Evolutionary conservation across 2,113 vertebrate genomes (phyloP).

Genomic region (Perca flavescens): DNA sequence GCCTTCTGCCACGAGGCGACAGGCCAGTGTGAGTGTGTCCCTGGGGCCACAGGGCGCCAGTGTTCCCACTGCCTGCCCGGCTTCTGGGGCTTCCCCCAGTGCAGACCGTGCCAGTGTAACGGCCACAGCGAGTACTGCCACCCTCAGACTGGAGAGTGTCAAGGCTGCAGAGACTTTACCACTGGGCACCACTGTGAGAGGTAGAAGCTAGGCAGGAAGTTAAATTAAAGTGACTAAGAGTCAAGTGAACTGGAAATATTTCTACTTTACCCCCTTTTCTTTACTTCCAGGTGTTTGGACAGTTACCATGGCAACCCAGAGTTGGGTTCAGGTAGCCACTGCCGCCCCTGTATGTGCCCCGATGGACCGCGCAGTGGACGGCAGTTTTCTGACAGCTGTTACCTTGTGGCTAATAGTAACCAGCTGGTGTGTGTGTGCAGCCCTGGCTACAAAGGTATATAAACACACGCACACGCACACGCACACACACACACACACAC

Average conservation of each 20-base stretch:
- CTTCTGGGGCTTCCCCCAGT: constrained; percentile 95
- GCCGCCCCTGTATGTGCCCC: constrained; percentile 94
- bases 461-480: constrained; percentile 26
- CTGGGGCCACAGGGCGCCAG: constrained; percentile 87
- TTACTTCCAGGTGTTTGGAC: constrained; percentile 85
- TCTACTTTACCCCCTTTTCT: not conserved
- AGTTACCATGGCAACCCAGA: constrained; percentile 93
- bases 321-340: constrained; percentile 90
- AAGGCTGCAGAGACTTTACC: constrained; percentile 91
- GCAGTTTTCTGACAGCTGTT: constrained; percentile 94
- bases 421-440: constrained; percentile 92
- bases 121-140: constrained; percentile 91
- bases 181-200: constrained; percentile 92
- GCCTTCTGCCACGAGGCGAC: constrained; percentile 89
- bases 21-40: constrained; percentile 91
- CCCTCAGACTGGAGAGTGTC: constrained; percentile 89
- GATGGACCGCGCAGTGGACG: constrained; percentile 91
- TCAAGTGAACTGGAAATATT: too few relatives aligned
- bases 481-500: constrained; percentile 27
- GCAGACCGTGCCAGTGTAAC: constrained; percentile 92
- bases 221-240: too few relatives aligned
- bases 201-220: constrained; percentile 47
- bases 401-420: constrained; percentile 81
- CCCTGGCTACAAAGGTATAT: constrained; percentile 79
- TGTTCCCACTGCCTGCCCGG: constrained; percentile 91